Percentiles rank a stretch among this genome's conserved stretches.
phyloP scores from a whole-genome alignment of 1,140 invertebrate species.

The Monochamus saltuarius region DNA sequence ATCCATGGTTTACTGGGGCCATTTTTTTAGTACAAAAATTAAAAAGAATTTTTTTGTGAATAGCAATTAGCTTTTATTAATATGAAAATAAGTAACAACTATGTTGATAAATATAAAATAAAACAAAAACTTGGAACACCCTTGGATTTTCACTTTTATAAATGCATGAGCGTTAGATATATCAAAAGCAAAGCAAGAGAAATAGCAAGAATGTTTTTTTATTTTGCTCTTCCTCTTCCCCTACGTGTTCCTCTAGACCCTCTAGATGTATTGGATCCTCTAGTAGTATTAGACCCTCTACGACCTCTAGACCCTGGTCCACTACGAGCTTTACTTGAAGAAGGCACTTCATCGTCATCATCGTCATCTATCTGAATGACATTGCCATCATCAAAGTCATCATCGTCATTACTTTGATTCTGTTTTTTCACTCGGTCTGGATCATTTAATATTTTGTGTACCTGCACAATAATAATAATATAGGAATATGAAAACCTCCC shows the following conservation, averaged over 20 bases:
- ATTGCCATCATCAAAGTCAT: conserved; percentile 15
- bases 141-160: too few relatives aligned
- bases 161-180: too few relatives aligned
- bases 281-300: conserved; percentile 13
- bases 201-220: conserved; percentile 1
- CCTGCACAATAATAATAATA: conserved; percentile 17
- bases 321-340: conserved; percentile 12
- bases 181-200: too few relatives aligned
- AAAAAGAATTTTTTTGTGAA: too few relatives aligned
- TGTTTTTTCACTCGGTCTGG: conserved; percentile 1
- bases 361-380: neutral
- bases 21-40: too few relatives aligned
- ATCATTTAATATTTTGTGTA: conserved; percentile 14
- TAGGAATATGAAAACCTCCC: neutral
- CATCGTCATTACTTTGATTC: conserved; percentile 1
- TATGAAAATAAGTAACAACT: too few relatives aligned
- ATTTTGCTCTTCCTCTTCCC: conserved; percentile 10
- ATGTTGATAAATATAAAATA: too few relatives aligned
- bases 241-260: neutral
- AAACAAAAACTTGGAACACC: too few relatives aligned
- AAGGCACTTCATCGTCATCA: neutral
- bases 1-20: too few relatives aligned
- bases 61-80: too few relatives aligned
- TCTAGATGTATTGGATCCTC: neutral
- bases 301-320: conserved; percentile 33